Conservation (phyloP, 2,797 vertebrate genomes). For the Sandelia bainsii region DNA sequence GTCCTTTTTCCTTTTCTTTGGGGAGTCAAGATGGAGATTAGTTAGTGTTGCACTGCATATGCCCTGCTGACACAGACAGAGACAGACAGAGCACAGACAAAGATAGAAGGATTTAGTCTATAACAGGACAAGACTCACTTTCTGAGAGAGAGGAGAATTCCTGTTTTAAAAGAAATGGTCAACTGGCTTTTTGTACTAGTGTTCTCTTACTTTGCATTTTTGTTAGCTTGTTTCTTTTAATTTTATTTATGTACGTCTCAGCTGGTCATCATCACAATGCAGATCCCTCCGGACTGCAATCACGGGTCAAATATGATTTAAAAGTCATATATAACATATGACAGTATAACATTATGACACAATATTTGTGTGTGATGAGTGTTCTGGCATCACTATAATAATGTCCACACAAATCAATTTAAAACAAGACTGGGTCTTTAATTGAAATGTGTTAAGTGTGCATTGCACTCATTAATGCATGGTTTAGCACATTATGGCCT, state of each 20-base stretch:
- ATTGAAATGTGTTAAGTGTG: constrained; percentile 60
- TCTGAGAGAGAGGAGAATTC: constrained; percentile 77
- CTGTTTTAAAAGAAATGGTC: constrained; percentile 77
- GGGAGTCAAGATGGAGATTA: constrained; percentile 76
- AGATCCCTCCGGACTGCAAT: constrained; percentile 77
- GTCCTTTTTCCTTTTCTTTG: constrained; percentile 76
- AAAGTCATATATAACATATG: constrained; percentile 53
- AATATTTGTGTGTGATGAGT: constrained; percentile 75
- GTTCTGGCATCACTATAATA: constrained; percentile 77
- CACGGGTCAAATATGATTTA: constrained; percentile 76
- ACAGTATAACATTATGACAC: constrained; percentile 60
- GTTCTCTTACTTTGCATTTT: constrained; percentile 72
- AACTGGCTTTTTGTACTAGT: constrained; percentile 79
- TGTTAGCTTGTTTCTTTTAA: constrained; percentile 42
- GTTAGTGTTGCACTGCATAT: constrained; percentile 85
- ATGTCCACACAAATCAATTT: constrained; percentile 75
- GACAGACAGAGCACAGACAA: constrained; percentile 76
- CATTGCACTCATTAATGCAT: constrained; percentile 59
- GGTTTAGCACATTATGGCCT: constrained; percentile 65
- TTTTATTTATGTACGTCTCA: constrained; percentile 77
- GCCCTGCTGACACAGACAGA: constrained; percentile 85
- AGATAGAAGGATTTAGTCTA: constrained; percentile 73
- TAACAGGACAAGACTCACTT: constrained; percentile 72
- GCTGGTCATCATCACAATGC: constrained; percentile 68
- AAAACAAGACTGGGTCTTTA: constrained; percentile 72